These are phyloP conservation scores for Ceratoteleas bidentatus DNA, from an alignment of 1,140 invertebrate species.

Conservation along the genomic window DNA sequence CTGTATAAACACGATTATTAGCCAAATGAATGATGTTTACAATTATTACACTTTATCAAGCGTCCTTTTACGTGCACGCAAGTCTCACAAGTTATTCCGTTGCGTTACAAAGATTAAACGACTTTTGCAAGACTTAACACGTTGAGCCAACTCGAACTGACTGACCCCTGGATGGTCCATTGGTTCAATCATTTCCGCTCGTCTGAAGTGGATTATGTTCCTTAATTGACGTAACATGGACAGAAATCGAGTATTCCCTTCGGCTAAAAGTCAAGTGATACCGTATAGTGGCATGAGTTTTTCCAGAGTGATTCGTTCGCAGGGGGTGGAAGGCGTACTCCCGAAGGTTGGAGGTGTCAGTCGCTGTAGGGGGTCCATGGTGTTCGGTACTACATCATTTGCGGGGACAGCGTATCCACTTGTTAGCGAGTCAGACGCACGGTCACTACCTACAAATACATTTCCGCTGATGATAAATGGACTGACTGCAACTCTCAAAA, in stretches of 20 bases:
- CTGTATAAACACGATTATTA: constrained; percentile 22
- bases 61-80: constrained; percentile 1
- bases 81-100: background rate
- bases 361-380: constrained; percentile 77
- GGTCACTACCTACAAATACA: constrained; percentile 79
- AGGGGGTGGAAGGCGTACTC: constrained; percentile 65
- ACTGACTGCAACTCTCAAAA: constrained; percentile 80
- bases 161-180: no score
- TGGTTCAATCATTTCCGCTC: no score
- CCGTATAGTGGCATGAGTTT: constrained; percentile 2
- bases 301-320: constrained; percentile 32
- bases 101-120: background rate
- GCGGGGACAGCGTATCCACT: constrained; percentile 80
- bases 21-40: constrained; percentile 10
- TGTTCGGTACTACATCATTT: constrained; percentile 80
- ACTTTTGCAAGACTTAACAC: background rate
- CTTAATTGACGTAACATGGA: no score
- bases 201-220: no score
- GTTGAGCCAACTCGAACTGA: background rate
- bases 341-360: constrained; percentile 79
- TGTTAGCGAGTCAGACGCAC: constrained; percentile 77
- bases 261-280: background rate
- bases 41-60: constrained; percentile 3
- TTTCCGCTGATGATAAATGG: constrained; percentile 78
- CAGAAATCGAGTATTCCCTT: no score